Conservation (phyloP, 2,888 invertebrate species). For the Andrena hattorfiana region DNA sequence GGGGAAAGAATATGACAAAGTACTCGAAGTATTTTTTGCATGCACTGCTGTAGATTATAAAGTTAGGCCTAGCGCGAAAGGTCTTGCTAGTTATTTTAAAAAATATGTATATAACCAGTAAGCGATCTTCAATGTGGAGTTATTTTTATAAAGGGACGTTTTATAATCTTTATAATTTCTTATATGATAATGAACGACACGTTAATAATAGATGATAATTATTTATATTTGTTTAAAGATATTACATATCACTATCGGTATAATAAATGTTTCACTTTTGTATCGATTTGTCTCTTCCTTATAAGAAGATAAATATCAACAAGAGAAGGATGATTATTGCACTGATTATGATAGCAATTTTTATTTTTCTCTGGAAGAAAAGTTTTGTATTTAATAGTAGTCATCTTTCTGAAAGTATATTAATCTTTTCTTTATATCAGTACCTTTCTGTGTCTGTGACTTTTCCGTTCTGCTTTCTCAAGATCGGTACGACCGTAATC, state of each 20-base stretch:
- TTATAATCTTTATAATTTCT: conserved; percentile 6
- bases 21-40: conserved; percentile 90
- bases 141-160: not conserved
- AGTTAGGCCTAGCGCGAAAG: conserved; percentile 88
- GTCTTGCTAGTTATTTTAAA: conserved; percentile 85
- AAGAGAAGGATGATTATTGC: conserved; percentile 80
- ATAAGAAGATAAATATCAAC: conserved; percentile 76
- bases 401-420: not conserved
- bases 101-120: conserved; percentile 76
- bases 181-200: not conserved
- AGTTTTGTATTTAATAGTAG: conserved; percentile 22
- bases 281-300: conserved; percentile 37
- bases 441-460: conserved; percentile 86
- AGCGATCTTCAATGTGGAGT: conserved; percentile 12
- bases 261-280: conserved; percentile 46
- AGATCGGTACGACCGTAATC: conserved; percentile 87
- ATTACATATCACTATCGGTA: conserved; percentile 25
- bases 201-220: not conserved
- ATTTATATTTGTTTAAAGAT: conserved; percentile 30
- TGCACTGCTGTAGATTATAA: conserved; percentile 89
- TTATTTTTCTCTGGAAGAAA: conserved; percentile 85
- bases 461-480: conserved; percentile 86
- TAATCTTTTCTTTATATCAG: not conserved
- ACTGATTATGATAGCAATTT: conserved; percentile 78
- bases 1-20: conserved; percentile 87